phyloP scores from a whole-genome alignment of 2,888 invertebrate species.

The Biston betularia region DNA sequence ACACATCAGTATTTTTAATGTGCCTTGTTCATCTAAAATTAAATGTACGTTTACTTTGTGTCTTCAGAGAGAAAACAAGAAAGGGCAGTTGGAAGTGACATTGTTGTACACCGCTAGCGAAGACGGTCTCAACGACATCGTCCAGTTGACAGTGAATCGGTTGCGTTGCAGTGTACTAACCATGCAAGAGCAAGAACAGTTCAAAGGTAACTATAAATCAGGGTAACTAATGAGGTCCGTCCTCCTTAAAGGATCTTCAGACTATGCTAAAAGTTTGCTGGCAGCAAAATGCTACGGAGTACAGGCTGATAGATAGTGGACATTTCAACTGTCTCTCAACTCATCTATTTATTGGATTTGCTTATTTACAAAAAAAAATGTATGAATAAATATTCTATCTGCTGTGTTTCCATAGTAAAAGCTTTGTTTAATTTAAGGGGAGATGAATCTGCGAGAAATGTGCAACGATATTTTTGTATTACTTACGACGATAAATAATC shows the following conservation, averaged over 20 bases:
- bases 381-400: too few relatives aligned
- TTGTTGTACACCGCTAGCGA: constrained; percentile 88
- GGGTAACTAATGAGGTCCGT: constrained; percentile 38
- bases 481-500: too few relatives aligned
- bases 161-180: constrained; percentile 89
- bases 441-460: too few relatives aligned
- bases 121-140: constrained; percentile 87
- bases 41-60: constrained; percentile 10
- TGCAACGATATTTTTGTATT: too few relatives aligned
- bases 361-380: too few relatives aligned
- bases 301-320: too few relatives aligned
- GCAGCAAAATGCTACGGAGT: background rate
- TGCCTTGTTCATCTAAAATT: background rate
- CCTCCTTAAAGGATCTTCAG: background rate
- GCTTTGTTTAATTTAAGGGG: too few relatives aligned
- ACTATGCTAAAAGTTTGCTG: background rate
- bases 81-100: constrained; percentile 89
- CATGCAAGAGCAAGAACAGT: constrained; percentile 90
- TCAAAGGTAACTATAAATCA: constrained; percentile 81
- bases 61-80: constrained; percentile 88
- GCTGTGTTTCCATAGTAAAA: too few relatives aligned
- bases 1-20: too few relatives aligned
- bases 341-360: too few relatives aligned
- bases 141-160: constrained; percentile 87
- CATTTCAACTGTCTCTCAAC: too few relatives aligned